A percentile compares a stretch with the other conserved stretches of the same genome.
phyloP scores from a whole-genome alignment of 2,888 invertebrate species.

The Eumacrocentrus americanus region DNA sequence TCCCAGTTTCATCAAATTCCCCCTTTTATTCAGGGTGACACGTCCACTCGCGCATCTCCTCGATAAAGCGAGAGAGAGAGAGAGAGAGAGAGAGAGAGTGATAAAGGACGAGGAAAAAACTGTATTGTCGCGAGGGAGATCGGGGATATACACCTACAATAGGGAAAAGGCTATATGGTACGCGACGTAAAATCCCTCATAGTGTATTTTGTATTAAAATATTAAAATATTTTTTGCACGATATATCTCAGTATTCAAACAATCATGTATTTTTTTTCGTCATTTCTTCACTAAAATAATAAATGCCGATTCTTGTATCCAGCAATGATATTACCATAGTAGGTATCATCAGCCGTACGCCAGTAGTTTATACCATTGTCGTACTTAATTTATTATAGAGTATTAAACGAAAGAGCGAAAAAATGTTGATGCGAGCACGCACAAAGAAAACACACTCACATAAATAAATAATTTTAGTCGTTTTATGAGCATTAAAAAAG shows the following conservation, averaged over 20 bases:
- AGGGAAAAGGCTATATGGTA: too few relatives aligned
- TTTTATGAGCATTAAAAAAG: too few relatives aligned
- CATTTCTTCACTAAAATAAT: background rate
- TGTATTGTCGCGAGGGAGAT: too few relatives aligned
- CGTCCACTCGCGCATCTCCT: too few relatives aligned
- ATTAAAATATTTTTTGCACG: background rate
- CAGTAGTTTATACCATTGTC: conserved; percentile 40
- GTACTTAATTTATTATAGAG: conserved; percentile 57
- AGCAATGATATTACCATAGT: background rate
- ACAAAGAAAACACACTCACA: background rate
- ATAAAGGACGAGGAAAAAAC: too few relatives aligned
- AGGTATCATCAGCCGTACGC: background rate
- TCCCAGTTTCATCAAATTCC: too few relatives aligned
- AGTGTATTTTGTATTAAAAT: conserved; percentile 7
- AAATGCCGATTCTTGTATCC: background rate
- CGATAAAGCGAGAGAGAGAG: too few relatives aligned
- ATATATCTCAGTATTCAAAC: background rate
- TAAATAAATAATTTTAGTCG: background rate
- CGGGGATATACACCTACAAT: too few relatives aligned
- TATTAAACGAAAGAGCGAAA: conserved; percentile 17
- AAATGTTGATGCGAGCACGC: background rate
- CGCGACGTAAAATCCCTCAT: too few relatives aligned
- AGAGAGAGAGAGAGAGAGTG: too few relatives aligned
- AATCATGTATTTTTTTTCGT: background rate
- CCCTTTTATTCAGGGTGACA: too few relatives aligned